Base-by-base conservation (phyloP, 2,797 vertebrate species). In the Serranus cabrilla region DNA sequence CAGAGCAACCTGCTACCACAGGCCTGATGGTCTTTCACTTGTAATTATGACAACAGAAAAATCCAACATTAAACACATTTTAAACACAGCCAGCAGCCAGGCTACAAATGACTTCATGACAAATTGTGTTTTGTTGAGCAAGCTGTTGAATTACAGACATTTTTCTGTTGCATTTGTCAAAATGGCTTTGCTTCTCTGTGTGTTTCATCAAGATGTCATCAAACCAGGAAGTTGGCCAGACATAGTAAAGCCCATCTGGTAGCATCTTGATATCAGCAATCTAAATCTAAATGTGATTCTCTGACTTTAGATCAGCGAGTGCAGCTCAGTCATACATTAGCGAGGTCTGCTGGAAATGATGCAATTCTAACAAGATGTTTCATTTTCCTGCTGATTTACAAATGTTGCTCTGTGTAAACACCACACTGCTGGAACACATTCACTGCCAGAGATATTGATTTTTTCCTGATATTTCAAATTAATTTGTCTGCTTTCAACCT, bases 1-100 rank as follows among this genome's bases (percentile, higher is more conserved):
- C 70, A 58, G 56, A 18, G 11, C 68, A 79, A 39, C 67, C 79
- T 85, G 82, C 64, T 69, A 71, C 49, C 82, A 78, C 31, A 65
- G 25, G 51, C 71, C 71, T 54, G 64, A 77, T 67, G 55, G 60
- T 58, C 62, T 46, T 66, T 76, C 77, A 64, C 2, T 78, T 79
- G 23, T 83, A 81, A 87, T 82, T 85, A 80, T 59, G 76, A 81
- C 71, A 71, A 67, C 47, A 75, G 54, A 60, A 54, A 66, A 84
- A 68, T 71, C 59, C 47, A 49, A 61, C 20, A 50, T 71, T 71
- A 54, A 68, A 78, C 18, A 59, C 56, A 65, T 60, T 76, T 68
- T 20, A 72, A 64, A 59, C 11, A 31, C 63, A 71, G 57, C 50
- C 67, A 80, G 54, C 64, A 69, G 76, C 51, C 27, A 27, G 46